A percentile compares a stretch with the other conserved stretches of the same genome.
phyloP scores from a whole-genome alignment of 2,113 vertebrate species.

The Rhagologus leucostigma region DNA sequence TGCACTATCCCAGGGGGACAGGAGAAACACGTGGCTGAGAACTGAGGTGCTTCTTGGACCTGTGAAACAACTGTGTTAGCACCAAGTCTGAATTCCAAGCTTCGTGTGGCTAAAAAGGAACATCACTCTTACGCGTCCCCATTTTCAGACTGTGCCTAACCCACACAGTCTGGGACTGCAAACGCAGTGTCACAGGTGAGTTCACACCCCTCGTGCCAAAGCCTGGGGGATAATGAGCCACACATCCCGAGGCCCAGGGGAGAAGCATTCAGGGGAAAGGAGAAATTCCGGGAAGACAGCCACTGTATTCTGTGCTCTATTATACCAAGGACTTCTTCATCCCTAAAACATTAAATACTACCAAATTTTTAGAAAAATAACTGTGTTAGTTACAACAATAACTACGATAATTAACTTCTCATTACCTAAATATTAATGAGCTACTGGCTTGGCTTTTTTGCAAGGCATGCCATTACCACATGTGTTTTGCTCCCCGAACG shows the following conservation, averaged over 20 bases:
- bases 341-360: background rate
- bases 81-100: background rate
- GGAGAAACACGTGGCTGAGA: accelerated
- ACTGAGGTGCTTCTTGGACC: background rate
- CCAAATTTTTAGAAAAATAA: too few species aligned
- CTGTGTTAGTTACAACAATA: background rate
- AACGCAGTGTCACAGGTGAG: accelerated
- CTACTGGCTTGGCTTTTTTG: background rate
- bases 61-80: accelerated
- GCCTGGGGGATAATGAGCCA: too few species aligned
- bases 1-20: background rate
- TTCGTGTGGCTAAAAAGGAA: background rate
- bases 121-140: accelerated
- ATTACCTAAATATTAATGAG: background rate
- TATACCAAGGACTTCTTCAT: background rate
- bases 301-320: background rate
- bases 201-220: background rate
- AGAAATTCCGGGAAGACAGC: background rate
- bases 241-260: accelerated
- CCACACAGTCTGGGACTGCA: background rate
- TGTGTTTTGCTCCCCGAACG: background rate
- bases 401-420: background rate
- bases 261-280: background rate
- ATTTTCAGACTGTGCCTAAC: background rate
- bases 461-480: background rate